phyloP scores from a whole-genome alignment of 2,797 vertebrate genomes.

The Lepus townsendii region DNA sequence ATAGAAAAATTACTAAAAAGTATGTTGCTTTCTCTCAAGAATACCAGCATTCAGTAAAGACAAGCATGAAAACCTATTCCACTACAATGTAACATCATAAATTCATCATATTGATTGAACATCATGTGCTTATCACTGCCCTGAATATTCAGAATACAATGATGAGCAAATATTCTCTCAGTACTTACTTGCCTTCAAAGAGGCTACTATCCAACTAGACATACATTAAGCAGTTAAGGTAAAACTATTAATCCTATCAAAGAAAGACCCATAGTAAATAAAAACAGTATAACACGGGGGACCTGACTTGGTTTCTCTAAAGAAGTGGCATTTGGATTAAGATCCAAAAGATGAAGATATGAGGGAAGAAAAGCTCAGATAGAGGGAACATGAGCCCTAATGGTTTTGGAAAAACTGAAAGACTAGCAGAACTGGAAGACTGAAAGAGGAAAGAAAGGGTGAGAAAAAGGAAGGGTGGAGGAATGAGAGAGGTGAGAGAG shows the following conservation, averaged over 20 bases:
- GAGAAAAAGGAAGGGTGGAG: background rate
- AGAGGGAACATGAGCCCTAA: background rate
- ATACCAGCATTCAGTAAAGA: background rate
- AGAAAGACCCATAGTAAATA: background rate
- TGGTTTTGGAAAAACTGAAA: constrained; percentile 22
- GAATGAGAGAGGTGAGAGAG: too few species aligned
- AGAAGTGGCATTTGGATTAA: constrained; percentile 23
- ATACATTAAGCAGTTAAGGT: background rate
- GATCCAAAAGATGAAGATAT: constrained; percentile 55
- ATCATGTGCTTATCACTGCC: background rate
- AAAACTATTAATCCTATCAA: constrained; percentile 27
- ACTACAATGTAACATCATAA: background rate
- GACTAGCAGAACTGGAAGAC: background rate
- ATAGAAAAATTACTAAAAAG: constrained; percentile 27
- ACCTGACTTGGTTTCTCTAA: background rate
- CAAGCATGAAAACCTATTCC: background rate
- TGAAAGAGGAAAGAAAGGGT: background rate
- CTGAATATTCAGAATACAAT: background rate
- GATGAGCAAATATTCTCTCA: background rate
- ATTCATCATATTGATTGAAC: background rate
- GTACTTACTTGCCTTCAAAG: constrained; percentile 7
- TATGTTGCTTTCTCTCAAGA: constrained; percentile 54
- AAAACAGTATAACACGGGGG: background rate
- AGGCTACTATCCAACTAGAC: background rate
- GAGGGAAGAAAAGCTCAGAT: background rate